A percentile compares a stretch with the other conserved stretches of the same genome.
Conservation (phyloP, 2,113 vertebrate species). For the cattle (Bos taurus) region ARS-UCD2.0 NC_037353.1:6074001-6074500, state of each 20-base stretch:
- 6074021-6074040: not conserved
- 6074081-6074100: not conserved
- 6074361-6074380: not conserved
- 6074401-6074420: not conserved
- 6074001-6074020: not conserved
- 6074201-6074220: not conserved
- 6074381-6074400: not conserved
- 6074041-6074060: not conserved
- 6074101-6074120: not conserved
- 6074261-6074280: not conserved
- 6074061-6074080: not conserved
- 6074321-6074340: not conserved
- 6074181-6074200: not conserved
- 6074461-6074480: not conserved
- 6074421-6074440: not conserved
- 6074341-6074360: not conserved
- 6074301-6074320: not conserved
- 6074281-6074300: not conserved
- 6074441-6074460: accelerated
- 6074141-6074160: not conserved
- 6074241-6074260: not conserved
- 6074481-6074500: not conserved
- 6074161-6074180: not conserved
- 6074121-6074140: not conserved
- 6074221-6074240: not conserved